These are phyloP conservation scores for Chironomus riparius DNA, from an alignment of 2,888 invertebrate species.

Conservation along the genomic window DNA sequence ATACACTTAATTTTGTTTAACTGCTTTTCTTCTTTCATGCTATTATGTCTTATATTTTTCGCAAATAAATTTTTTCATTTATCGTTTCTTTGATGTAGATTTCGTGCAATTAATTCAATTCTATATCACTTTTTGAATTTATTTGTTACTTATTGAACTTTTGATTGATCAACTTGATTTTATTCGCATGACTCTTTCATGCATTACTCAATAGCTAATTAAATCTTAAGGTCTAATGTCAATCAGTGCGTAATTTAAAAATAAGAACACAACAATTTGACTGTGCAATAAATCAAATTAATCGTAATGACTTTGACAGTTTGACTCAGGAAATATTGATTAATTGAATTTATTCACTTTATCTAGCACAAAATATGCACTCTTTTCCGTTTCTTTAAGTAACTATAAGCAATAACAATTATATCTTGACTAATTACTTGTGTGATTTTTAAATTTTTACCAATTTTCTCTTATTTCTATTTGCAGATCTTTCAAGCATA, in stretches of 20 bases:
- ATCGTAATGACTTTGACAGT: background rate
- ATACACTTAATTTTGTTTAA: background rate
- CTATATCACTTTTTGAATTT: background rate
- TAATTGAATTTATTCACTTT: background rate
- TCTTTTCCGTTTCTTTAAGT: too few relatives aligned
- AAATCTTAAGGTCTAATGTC: background rate
- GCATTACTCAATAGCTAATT: background rate
- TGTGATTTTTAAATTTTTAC: background rate
- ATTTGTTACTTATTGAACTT: background rate
- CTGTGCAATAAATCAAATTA: conserved; percentile 1
- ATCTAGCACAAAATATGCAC: background rate
- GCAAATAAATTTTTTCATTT: too few relatives aligned
- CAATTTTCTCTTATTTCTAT: background rate
- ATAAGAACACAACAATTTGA: background rate
- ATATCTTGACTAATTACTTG: too few relatives aligned
- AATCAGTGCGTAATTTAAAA: conserved; percentile 1
- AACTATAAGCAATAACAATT: too few relatives aligned
- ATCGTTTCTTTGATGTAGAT: too few relatives aligned
- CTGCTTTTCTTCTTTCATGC: background rate
- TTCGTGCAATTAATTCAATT: too few relatives aligned
- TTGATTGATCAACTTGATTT: background rate
- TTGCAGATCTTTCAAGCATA: conserved; percentile 13
- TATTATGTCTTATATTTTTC: too few relatives aligned
- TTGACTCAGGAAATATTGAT: background rate
- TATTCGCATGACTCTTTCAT: background rate